Evolutionary conservation across 2,113 vertebrate genomes (phyloP).

Genomic region (Tiliqua scincoides): DNA sequence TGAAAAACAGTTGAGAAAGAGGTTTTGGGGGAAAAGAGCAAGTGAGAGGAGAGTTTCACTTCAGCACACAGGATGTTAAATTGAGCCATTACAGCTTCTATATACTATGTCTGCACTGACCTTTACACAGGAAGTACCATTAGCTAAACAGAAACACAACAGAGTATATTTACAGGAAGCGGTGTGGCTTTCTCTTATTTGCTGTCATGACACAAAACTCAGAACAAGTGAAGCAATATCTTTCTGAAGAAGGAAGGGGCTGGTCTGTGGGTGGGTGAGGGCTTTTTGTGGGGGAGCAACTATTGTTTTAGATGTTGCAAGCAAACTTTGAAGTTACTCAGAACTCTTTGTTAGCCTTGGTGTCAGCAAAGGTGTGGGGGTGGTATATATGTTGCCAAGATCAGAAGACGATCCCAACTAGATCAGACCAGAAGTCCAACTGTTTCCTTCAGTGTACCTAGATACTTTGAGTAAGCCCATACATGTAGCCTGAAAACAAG

Average conservation of each 20-base stretch:
- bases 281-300: neutral
- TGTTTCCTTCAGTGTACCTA: too few relatives aligned
- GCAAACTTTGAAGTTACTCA: too few relatives aligned
- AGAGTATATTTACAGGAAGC: neutral
- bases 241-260: neutral
- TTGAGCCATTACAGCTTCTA: neutral
- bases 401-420: too few relatives aligned
- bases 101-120: neutral
- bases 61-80: slow-evolving; percentile 30
- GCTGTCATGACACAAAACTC: neutral
- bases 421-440: too few relatives aligned
- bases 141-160: neutral
- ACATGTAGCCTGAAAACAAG: too few relatives aligned
- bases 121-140: neutral
- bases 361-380: too few relatives aligned
- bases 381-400: too few relatives aligned
- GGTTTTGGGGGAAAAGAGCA: neutral
- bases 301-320: neutral
- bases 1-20: slow-evolving; percentile 1
- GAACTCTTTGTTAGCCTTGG: too few relatives aligned
- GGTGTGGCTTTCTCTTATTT: neutral
- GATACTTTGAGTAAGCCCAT: too few relatives aligned
- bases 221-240: neutral
- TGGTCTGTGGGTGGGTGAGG: neutral
- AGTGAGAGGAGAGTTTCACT: neutral